Percentiles rank a stretch among this genome's conserved stretches.
Evolutionary conservation across 2,797 vertebrate species (phyloP).

Genomic region (Clamator glandarius): DNA sequence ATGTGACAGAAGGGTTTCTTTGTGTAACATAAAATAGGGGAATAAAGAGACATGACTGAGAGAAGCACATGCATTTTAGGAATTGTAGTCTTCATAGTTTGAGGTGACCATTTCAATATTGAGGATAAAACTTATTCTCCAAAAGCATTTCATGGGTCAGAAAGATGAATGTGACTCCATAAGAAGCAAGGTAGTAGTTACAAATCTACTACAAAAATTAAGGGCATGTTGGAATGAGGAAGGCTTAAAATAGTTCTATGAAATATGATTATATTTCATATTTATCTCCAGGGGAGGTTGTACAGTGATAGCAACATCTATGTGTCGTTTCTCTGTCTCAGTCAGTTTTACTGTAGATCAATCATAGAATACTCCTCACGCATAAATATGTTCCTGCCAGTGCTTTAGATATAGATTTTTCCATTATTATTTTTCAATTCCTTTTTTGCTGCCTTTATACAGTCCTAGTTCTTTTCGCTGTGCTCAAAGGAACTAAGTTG

Average conservation of each 20-base stretch:
- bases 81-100: background rate
- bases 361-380: background rate
- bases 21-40: background rate
- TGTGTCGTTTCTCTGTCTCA: conserved; percentile 22
- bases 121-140: background rate
- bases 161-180: background rate
- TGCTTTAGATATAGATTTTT: conserved; percentile 48
- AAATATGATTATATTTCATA: conserved; percentile 25
- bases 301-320: background rate
- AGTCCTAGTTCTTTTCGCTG: background rate
- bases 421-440: conserved; percentile 40
- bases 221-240: background rate
- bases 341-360: conserved; percentile 32
- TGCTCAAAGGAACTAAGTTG: background rate
- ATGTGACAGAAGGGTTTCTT: background rate
- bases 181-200: background rate
- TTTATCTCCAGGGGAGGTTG: background rate
- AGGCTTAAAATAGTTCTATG: background rate
- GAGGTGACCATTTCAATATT: background rate
- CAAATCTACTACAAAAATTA: background rate
- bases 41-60: background rate
- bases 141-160: background rate
- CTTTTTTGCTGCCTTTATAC: background rate
- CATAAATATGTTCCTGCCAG: conserved; percentile 34
- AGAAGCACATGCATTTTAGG: background rate